Evolutionary conservation across 2,888 invertebrate species (phyloP).

Genomic region (Diaperis boleti): DNA sequence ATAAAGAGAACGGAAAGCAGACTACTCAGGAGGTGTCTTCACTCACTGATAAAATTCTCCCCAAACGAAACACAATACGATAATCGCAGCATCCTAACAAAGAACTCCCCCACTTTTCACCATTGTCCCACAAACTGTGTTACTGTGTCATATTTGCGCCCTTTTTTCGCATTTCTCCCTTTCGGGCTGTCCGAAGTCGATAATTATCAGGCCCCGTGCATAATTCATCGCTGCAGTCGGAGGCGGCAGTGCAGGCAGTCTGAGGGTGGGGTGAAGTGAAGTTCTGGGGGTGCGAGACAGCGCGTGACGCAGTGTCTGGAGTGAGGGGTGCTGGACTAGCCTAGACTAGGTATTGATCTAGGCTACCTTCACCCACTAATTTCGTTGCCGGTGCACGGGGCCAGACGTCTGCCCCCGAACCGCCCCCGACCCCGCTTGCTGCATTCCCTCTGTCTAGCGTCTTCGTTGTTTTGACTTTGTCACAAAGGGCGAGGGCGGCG

Average conservation of each 20-base stretch:
- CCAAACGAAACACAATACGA: too few species aligned
- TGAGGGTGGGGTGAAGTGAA: constrained; percentile 32
- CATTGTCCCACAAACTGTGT: not conserved
- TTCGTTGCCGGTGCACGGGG: constrained; percentile 59
- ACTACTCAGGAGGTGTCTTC: too few species aligned
- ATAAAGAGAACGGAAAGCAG: too few species aligned
- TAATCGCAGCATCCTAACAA: too few species aligned
- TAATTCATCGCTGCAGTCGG: constrained; percentile 49
- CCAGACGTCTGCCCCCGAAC: constrained; percentile 52
- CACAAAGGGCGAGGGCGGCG: constrained; percentile 36
- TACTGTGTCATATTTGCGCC: not conserved
- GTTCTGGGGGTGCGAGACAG: constrained; percentile 53
- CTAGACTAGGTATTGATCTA: constrained; percentile 67
- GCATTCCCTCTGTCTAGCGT: constrained; percentile 44
- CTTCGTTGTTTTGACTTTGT: constrained; percentile 43
- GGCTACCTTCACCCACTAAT: constrained; percentile 67
- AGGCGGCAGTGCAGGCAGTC: constrained; percentile 42
- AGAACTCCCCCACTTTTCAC: too few species aligned
- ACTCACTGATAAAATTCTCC: too few species aligned
- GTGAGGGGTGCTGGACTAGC: constrained; percentile 54
- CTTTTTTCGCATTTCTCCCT: not conserved
- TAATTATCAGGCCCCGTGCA: constrained; percentile 43
- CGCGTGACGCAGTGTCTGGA: constrained; percentile 57
- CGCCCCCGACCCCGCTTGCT: constrained; percentile 50
- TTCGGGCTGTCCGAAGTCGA: constrained; percentile 9